Percentiles rank a stretch among this genome's conserved stretches.
Evolutionary conservation across 2,888 invertebrate genomes (phyloP).

Genomic region (Epirrita christyi): DNA sequence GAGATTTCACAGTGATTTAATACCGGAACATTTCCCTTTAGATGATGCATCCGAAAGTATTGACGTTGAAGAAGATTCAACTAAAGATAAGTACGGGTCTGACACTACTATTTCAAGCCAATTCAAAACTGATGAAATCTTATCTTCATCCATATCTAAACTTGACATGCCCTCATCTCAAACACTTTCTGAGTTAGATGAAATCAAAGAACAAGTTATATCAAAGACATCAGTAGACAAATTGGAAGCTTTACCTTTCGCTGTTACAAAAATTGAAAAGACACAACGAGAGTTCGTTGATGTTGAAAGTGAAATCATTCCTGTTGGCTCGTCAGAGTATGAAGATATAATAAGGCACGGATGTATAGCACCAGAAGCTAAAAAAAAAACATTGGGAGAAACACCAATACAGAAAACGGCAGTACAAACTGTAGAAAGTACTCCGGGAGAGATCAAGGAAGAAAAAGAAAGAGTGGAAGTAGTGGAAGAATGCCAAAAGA

Average conservation of each 20-base stretch:
- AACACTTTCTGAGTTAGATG: slow-evolving; percentile 61
- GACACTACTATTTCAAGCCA: slow-evolving; percentile 79
- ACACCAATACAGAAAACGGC: slow-evolving; percentile 55
- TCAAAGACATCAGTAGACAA: slow-evolving; percentile 47
- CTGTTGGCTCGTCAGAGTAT: slow-evolving; percentile 74
- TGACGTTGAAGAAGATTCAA: slow-evolving; percentile 72
- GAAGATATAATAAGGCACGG: slow-evolving; percentile 70
- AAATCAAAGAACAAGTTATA: slow-evolving; percentile 58
- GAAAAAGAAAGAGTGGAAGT: slow-evolving; percentile 45
- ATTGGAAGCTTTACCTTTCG: slow-evolving; percentile 68
- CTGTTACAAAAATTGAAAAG: slow-evolving; percentile 69
- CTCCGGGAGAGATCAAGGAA: slow-evolving; percentile 33
- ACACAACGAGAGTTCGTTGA: slow-evolving; percentile 77
- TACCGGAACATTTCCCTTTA: slow-evolving; percentile 76
- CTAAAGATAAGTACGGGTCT: slow-evolving; percentile 70
- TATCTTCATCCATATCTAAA: slow-evolving; percentile 78
- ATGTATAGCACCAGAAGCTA: slow-evolving; percentile 68
- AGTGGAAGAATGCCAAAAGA: slow-evolving; percentile 67
- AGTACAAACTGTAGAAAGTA: slow-evolving; percentile 52
- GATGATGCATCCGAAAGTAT: slow-evolving; percentile 72
- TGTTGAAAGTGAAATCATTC: slow-evolving; percentile 76
- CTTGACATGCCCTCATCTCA: slow-evolving; percentile 69
- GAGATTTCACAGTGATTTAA: slow-evolving; percentile 89
- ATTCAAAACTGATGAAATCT: slow-evolving; percentile 72
- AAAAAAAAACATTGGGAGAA: slow-evolving; percentile 54